Evolutionary conservation across 2,797 vertebrate genomes (phyloP).

Genomic region (Sitta carolinensis): DNA sequence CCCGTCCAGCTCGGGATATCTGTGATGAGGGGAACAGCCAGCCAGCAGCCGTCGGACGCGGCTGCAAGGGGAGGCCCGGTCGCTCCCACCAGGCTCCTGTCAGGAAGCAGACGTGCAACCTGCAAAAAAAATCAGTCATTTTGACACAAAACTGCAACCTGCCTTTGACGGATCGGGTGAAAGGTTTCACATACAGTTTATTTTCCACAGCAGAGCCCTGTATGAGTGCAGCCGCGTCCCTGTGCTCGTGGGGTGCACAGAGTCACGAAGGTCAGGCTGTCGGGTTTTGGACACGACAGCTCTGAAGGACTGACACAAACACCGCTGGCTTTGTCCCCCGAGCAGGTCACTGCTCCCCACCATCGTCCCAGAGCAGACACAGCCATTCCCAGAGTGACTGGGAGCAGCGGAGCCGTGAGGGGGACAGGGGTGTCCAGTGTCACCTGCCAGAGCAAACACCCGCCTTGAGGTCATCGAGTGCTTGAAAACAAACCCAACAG

Average conservation of each 20-base stretch:
- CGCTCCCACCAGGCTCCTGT: not conserved
- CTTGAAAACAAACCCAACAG: not conserved
- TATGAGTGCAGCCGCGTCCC: fast-evolving
- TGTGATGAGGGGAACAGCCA: not conserved
- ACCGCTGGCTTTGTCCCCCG: not conserved
- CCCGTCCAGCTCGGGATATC: not conserved
- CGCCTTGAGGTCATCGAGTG: fast-evolving
- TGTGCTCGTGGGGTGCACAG: fast-evolving
- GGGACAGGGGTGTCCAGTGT: too few relatives aligned
- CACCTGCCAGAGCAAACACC: not conserved
- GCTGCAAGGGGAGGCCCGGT: not conserved
- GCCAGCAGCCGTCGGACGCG: not conserved
- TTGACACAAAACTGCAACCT: not conserved
- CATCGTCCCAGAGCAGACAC: not conserved
- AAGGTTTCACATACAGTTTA: fast-evolving
- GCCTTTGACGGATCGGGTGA: fast-evolving
- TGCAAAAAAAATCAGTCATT: not conserved
- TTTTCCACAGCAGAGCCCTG: not conserved
- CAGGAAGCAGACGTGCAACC: not conserved
- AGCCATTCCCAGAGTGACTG: fast-evolving
- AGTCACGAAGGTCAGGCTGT: fast-evolving
- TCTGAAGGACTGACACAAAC: not conserved
- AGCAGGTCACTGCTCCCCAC: fast-evolving
- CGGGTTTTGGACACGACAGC: fast-evolving
- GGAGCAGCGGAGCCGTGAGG: not conserved